Evolutionary conservation across 2,797 vertebrate species (phyloP).

Genomic region (Crenuchus spilurus): DNA sequence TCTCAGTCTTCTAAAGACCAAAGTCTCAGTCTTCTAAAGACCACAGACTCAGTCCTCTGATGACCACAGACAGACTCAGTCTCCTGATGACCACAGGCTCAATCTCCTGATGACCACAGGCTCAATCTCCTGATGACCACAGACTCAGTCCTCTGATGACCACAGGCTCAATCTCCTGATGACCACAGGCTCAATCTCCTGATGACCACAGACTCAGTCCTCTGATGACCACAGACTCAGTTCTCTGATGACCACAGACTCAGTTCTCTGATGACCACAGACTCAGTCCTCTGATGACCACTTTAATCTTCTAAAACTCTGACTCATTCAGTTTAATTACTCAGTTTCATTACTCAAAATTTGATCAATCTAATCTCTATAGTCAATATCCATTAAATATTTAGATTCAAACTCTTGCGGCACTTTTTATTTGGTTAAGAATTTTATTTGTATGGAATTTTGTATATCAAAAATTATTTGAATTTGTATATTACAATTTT

Average conservation of each 20-base stretch:
- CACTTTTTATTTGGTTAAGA: neutral
- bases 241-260: neutral
- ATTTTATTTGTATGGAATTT: neutral
- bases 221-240: too few species aligned
- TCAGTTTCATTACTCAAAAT: neutral
- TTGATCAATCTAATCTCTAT: neutral
- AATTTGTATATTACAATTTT: constrained; percentile 15
- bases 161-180: constrained; percentile 17
- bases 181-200: neutral
- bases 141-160: constrained; percentile 2
- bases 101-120: neutral
- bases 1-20: constrained; percentile 21
- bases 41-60: too few species aligned
- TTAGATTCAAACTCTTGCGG: neutral
- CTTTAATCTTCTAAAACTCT: constrained; percentile 10
- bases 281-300: neutral
- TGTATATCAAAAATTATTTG: too few species aligned
- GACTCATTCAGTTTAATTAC: constrained; percentile 4
- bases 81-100: constrained; percentile 21
- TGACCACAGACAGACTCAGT: constrained; percentile 15
- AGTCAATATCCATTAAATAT: neutral
- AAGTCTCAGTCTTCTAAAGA: neutral
- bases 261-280: constrained; percentile 24
- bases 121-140: constrained; percentile 20
- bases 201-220: constrained; percentile 15